phyloP scores from a whole-genome alignment of 2,888 invertebrate species.

The Stenodema calcarata region DNA sequence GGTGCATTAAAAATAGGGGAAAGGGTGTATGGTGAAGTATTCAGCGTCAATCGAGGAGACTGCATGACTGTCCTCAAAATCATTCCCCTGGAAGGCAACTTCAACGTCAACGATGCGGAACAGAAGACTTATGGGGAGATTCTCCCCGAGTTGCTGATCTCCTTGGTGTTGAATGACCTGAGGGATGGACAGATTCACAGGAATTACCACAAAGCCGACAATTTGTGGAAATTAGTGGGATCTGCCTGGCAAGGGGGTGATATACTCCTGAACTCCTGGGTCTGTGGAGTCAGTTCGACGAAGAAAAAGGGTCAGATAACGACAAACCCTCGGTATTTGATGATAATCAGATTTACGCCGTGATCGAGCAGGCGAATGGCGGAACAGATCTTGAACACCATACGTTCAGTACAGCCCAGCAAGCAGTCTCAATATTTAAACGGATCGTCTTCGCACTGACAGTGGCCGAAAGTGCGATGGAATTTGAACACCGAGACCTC shows the following conservation, averaged over 20 bases:
- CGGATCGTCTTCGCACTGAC: constrained; percentile 88
- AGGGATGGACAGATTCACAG: constrained; percentile 63
- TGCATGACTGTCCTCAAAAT: constrained; percentile 78
- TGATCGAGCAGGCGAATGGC: constrained; percentile 84
- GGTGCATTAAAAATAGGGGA: constrained; percentile 86
- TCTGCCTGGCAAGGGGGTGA: constrained; percentile 76
- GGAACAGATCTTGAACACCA: constrained; percentile 86
- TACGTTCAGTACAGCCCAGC: constrained; percentile 74
- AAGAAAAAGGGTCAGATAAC: constrained; percentile 77
- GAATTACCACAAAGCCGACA: constrained; percentile 67
- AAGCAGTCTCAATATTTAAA: constrained; percentile 74
- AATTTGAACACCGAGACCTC: constrained; percentile 95
- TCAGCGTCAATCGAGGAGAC: constrained; percentile 67
- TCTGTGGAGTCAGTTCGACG: constrained; percentile 83
- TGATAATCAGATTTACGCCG: constrained; percentile 78
- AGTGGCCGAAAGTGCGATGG: constrained; percentile 80
- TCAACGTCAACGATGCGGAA: constrained; percentile 82
- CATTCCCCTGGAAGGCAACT: constrained; percentile 87
- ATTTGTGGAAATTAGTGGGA: constrained; percentile 73
- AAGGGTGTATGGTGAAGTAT: constrained; percentile 95
- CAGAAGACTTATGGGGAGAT: constrained; percentile 90
- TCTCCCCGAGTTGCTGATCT: constrained; percentile 88
- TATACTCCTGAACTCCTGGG: constrained; percentile 80
- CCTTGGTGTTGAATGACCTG: constrained; percentile 81
- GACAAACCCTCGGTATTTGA: constrained; percentile 79